A percentile compares a stretch with the other conserved stretches of the same genome.
Evolutionary conservation across 2,113 vertebrate genomes (phyloP).

Genomic region (Clinocottus analis): DNA sequence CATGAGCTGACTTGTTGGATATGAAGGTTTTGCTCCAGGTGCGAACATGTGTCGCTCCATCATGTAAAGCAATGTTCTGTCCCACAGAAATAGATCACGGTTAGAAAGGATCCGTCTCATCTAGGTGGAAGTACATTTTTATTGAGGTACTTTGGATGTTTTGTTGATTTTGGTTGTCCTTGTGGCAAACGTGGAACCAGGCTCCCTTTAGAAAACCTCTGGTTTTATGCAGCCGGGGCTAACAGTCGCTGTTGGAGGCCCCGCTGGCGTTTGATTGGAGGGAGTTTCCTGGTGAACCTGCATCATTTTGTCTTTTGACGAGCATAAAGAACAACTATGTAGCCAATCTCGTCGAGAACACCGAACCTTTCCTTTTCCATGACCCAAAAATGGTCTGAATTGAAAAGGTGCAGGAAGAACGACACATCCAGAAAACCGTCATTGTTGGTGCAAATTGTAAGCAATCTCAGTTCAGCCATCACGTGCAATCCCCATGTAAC

Average conservation of each 20-base stretch:
- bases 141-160: no score
- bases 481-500: not conserved
- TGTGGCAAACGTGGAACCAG: no score
- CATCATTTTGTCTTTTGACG: not conserved
- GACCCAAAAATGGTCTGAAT: not conserved
- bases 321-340: not conserved
- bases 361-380: not conserved
- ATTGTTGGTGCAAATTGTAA: conserved; percentile 1
- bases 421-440: not conserved
- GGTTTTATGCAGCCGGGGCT: no score
- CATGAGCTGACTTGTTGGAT: not conserved
- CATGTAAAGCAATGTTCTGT: not conserved
- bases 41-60: not conserved
- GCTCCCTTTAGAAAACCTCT: no score
- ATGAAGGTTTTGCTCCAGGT: not conserved
- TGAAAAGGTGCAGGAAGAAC: not conserved
- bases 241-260: not conserved
- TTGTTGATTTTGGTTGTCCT: no score
- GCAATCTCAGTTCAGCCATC: conserved; percentile 3
- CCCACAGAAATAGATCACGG: no score
- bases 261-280: not conserved
- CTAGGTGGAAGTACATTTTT: no score
- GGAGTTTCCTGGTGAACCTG: not conserved
- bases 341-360: not conserved
- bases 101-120: no score